These are phyloP conservation scores for Acrossocheilus wenchowensis DNA, from an alignment of 2,797 vertebrate genomes.

Conservation along the genomic window DNA sequence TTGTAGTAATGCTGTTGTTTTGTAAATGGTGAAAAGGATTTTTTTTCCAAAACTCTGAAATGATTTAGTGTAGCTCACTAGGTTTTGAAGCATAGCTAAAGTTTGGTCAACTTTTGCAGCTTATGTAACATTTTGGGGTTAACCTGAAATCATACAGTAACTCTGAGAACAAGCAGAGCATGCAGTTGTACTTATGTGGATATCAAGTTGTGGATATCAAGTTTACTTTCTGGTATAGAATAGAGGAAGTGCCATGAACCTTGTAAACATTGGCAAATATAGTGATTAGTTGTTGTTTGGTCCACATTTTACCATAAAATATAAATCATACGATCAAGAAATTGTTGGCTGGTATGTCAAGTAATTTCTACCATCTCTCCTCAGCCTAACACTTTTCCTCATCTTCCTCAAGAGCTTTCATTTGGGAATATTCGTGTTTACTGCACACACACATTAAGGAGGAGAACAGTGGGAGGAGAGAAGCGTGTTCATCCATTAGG, in stretches of 20 bases:
- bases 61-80: too few relatives aligned
- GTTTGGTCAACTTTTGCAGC: too few relatives aligned
- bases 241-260: not conserved
- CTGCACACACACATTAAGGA: constrained; percentile 9
- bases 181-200: too few relatives aligned
- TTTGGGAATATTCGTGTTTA: constrained; percentile 18
- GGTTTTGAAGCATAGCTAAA: too few relatives aligned
- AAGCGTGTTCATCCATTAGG: constrained; percentile 51
- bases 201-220: too few relatives aligned
- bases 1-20: not conserved
- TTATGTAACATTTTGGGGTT: not conserved
- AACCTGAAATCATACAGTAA: not conserved
- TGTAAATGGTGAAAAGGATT: not conserved
- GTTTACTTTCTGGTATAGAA: not conserved
- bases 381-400: not conserved
- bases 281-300: not conserved
- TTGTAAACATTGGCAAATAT: not conserved
- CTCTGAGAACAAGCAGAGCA: not conserved
- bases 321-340: not conserved
- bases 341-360: not conserved
- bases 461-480: not conserved
- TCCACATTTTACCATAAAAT: not conserved
- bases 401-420: not conserved
- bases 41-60: not conserved
- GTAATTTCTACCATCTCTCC: not conserved